These are phyloP conservation scores for Brachypalpus laphriformis DNA, from an alignment of 2,888 invertebrate genomes.

Conservation along the genomic window DNA sequence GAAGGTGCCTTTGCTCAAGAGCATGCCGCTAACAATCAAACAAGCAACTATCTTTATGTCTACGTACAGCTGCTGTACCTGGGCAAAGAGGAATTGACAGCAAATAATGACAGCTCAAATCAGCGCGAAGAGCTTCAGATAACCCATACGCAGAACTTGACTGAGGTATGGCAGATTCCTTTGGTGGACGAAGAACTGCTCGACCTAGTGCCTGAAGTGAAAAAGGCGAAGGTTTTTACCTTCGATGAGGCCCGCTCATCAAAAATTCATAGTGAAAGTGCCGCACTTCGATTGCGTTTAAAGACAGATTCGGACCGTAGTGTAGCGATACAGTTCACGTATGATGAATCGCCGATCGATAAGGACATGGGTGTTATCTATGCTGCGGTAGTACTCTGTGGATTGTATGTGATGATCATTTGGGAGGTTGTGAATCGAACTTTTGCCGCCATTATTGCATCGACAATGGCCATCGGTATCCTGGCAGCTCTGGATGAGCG, in stretches of 20 bases:
- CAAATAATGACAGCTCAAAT: constrained; percentile 19
- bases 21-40: constrained; percentile 83
- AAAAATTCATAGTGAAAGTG: constrained; percentile 72
- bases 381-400: constrained; percentile 87
- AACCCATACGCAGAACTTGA: constrained; percentile 66
- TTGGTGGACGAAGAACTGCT: constrained; percentile 79
- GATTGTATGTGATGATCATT: constrained; percentile 92
- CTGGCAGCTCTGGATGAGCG: constrained; percentile 88
- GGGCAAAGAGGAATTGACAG: constrained; percentile 66
- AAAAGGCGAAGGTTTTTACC: constrained; percentile 80
- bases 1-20: constrained; percentile 86
- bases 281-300: constrained; percentile 79
- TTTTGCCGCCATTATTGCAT: constrained; percentile 89
- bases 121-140: constrained; percentile 42
- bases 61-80: constrained; percentile 83
- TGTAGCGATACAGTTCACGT: constrained; percentile 84
- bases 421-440: constrained; percentile 89
- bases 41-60: constrained; percentile 82
- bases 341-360: constrained; percentile 87
- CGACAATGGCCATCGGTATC: constrained; percentile 88
- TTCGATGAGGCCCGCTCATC: constrained; percentile 72
- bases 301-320: constrained; percentile 79
- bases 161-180: constrained; percentile 78
- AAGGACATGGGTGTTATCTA: constrained; percentile 88
- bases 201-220: constrained; percentile 83